phyloP scores from a whole-genome alignment of 2,797 vertebrate species.

The Anomalospiza imberbis region DNA sequence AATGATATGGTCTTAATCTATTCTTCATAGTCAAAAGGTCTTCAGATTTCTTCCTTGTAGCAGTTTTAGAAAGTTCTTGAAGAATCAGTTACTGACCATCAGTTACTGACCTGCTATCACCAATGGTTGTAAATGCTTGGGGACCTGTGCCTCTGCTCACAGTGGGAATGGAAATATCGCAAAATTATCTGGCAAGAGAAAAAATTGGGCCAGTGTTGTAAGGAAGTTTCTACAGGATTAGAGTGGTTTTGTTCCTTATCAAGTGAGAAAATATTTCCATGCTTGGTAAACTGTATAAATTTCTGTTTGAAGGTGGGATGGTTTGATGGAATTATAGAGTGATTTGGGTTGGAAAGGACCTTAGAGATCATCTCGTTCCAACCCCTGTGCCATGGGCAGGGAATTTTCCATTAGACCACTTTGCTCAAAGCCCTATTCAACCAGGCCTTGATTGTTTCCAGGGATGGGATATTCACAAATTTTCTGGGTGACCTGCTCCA shows the following conservation, averaged over 20 bases:
- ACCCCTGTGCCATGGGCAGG: neutral
- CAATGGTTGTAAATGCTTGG: neutral
- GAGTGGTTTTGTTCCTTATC: neutral
- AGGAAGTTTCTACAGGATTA: neutral
- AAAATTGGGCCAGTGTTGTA: neutral
- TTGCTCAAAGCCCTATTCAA: neutral
- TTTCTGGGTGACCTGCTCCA: neutral
- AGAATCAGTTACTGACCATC: neutral
- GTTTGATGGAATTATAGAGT: neutral
- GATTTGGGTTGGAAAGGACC: neutral
- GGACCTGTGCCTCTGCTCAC: neutral
- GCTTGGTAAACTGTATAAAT: neutral
- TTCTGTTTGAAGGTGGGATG: neutral
- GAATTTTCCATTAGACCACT: neutral
- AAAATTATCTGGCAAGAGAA: neutral
- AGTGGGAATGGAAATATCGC: neutral
- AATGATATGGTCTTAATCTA: neutral
- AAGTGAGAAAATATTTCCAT: neutral
- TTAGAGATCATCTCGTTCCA: neutral
- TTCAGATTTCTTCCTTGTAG: neutral
- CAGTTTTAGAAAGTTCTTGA: neutral
- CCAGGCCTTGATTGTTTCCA: neutral
- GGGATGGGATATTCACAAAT: neutral
- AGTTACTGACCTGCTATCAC: neutral
- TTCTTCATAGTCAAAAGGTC: neutral